Evolutionary conservation across 2,113 vertebrate species (phyloP).

Genomic region (Oenanthe melanoleuca): DNA sequence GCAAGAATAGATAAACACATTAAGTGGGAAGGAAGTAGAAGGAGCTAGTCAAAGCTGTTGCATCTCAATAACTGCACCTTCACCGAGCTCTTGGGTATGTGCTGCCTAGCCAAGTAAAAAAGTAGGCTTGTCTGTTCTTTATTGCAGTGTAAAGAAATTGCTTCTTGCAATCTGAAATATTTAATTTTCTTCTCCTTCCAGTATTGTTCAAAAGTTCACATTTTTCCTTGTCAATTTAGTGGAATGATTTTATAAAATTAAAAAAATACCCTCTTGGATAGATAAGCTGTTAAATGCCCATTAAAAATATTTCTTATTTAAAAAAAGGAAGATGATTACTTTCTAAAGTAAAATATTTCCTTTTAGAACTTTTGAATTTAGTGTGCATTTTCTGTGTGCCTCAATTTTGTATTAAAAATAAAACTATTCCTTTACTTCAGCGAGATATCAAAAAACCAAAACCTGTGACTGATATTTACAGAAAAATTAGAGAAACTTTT

Average conservation of each 20-base stretch:
- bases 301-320: not conserved
- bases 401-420: not conserved
- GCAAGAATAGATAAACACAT: not conserved
- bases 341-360: not conserved
- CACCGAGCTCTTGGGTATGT: not conserved
- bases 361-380: not conserved
- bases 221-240: not conserved
- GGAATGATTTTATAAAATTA: accelerated
- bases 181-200: not conserved
- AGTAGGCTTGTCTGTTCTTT: not conserved
- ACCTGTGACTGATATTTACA: accelerated
- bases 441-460: not conserved
- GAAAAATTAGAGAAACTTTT: not conserved
- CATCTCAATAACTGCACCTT: not conserved
- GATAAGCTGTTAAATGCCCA: not conserved
- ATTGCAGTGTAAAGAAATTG: not conserved
- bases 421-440: not conserved
- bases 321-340: not conserved
- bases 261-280: not conserved
- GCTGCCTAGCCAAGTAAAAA: not conserved
- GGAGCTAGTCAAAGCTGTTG: not conserved
- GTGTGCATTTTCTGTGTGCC: not conserved
- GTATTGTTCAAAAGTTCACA: not conserved
- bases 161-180: not conserved
- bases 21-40: not conserved